These are phyloP conservation scores for Tetropium fuscum DNA, from an alignment of 2,888 invertebrate species.

Conservation along the genomic window DNA sequence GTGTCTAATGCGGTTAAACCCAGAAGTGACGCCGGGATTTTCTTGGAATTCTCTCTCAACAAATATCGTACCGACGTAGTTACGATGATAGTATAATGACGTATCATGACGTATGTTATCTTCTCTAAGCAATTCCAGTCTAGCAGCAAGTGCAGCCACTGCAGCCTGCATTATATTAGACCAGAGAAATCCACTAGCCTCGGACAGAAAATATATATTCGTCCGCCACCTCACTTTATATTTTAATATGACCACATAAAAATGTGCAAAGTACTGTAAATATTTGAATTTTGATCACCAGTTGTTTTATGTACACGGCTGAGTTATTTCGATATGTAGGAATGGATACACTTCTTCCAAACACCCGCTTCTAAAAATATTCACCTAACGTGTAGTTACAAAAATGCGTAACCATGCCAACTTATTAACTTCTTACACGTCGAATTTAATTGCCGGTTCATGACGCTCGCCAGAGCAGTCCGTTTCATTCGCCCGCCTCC, in stretches of 20 bases:
- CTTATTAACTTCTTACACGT: slow-evolving; percentile 17
- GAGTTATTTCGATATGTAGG: slow-evolving; percentile 19
- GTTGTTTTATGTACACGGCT: slow-evolving; percentile 22
- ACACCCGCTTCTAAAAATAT: slow-evolving; percentile 19
- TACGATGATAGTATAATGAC: no score
- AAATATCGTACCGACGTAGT: no score
- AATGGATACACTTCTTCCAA: slow-evolving; percentile 19
- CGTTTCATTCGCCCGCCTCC: background rate
- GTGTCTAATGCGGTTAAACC: no score
- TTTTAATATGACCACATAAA: slow-evolving; percentile 3
- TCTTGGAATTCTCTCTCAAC: no score
- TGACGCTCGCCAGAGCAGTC: background rate
- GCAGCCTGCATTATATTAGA: no score
- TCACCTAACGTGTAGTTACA: slow-evolving; percentile 15
- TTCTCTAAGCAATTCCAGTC: no score
- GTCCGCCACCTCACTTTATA: no score
- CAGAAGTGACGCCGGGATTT: no score
- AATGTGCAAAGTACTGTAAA: slow-evolving; percentile 13
- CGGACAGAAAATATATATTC: no score
- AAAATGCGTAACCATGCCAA: slow-evolving; percentile 22
- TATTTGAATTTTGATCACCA: slow-evolving; percentile 18
- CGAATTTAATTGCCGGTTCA: slow-evolving; percentile 3
- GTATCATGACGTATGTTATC: no score
- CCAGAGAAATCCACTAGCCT: no score
- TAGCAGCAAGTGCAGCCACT: no score